These are phyloP conservation scores for Cryptoblepharus egeriae DNA, from an alignment of 2,797 vertebrate genomes.

Conservation along the genomic window DNA sequence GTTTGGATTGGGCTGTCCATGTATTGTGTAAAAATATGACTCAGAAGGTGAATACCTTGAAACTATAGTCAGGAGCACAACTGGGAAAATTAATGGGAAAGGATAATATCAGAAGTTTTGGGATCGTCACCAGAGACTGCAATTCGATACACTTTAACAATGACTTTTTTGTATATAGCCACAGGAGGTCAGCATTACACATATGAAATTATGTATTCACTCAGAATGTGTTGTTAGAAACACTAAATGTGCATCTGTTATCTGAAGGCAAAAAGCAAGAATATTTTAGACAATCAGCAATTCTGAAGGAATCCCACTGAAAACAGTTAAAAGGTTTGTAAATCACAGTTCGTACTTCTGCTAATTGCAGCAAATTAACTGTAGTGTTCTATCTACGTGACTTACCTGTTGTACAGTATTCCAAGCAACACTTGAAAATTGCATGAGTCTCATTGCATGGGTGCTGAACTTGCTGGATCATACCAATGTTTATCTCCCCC, in stretches of 20 bases:
- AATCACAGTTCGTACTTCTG: background rate
- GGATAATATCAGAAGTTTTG: rapidly evolving
- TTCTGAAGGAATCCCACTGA: background rate
- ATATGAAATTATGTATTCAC: background rate
- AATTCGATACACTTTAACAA: background rate
- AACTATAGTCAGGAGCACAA: background rate
- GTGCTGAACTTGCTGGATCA: background rate
- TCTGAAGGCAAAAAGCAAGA: background rate
- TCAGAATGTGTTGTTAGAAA: background rate
- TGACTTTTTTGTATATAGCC: background rate
- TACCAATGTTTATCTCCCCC: background rate
- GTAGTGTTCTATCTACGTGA: background rate
- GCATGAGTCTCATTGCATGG: background rate
- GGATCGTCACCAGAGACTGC: background rate
- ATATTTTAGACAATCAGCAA: background rate
- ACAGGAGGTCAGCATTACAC: conserved; percentile 3
- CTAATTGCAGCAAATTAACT: background rate
- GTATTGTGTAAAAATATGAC: no score
- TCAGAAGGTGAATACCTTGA: background rate
- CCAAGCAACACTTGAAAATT: background rate
- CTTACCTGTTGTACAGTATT: background rate
- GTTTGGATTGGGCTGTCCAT: no score
- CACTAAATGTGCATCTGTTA: background rate
- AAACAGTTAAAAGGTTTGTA: no score
- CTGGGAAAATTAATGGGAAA: background rate